Conservation (phyloP, 2,888 invertebrate genomes). For the Agriopis aurantiaria region DNA sequence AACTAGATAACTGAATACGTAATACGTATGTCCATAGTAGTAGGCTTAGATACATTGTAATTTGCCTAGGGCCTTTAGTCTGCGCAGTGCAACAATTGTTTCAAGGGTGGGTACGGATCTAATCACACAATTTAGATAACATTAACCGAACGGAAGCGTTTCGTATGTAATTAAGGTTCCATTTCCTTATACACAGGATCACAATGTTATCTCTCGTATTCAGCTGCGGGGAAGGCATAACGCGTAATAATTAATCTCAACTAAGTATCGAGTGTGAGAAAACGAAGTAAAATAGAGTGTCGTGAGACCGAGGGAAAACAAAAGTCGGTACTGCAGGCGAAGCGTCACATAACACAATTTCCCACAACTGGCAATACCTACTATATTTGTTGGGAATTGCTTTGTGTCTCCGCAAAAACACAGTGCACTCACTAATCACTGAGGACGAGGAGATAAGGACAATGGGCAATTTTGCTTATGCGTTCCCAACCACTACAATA, state of each 20-base stretch:
- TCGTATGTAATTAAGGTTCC: conserved; percentile 49
- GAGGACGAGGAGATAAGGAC: conserved; percentile 75
- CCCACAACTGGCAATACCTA: conserved; percentile 68
- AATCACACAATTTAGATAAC: conserved; percentile 34
- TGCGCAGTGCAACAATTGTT: conserved; percentile 24
- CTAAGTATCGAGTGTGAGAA: conserved; percentile 72
- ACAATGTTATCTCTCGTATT: conserved; percentile 57
- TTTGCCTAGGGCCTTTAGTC: conserved; percentile 2
- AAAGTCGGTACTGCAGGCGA: conserved; percentile 60
- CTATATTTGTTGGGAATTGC: conserved; percentile 70
- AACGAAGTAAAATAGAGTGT: conserved; percentile 66
- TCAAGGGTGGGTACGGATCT: conserved; percentile 27
- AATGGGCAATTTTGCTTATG: conserved; percentile 69
- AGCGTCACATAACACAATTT: conserved; percentile 67
- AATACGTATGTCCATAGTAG: background rate
- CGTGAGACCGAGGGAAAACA: conserved; percentile 75
- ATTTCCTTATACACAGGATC: conserved; percentile 59
- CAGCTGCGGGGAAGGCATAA: conserved; percentile 58
- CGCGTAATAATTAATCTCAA: conserved; percentile 71
- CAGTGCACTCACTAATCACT: conserved; percentile 75
- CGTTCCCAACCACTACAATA: conserved; percentile 68
- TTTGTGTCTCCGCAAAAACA: conserved; percentile 76
- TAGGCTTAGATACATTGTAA: background rate
- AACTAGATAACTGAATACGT: background rate
- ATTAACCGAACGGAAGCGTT: conserved; percentile 49